phyloP scores from a whole-genome alignment of 2,888 invertebrate species.

The Hymenopus coronatus region DNA sequence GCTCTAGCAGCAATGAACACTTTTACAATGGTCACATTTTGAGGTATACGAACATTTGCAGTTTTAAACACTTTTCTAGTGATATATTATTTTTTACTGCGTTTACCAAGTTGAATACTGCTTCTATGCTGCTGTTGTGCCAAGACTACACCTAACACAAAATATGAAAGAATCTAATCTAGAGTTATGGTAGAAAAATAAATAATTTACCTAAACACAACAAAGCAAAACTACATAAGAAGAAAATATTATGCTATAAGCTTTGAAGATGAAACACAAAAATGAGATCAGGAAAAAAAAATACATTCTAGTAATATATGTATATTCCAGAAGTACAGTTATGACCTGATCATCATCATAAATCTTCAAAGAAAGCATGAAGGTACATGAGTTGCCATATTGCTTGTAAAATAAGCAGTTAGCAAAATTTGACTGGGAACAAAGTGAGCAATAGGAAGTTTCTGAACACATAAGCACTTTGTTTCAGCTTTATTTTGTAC shows the following conservation, averaged over 20 bases:
- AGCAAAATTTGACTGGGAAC: neutral
- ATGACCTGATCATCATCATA: neutral
- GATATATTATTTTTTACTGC: neutral
- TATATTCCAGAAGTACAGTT: neutral
- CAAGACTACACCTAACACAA: neutral
- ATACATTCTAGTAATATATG: neutral
- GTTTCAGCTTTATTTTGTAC: neutral
- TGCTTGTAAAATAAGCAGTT: neutral
- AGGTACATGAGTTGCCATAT: neutral
- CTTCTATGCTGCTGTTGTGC: neutral
- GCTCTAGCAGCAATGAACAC: neutral
- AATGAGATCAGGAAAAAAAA: neutral
- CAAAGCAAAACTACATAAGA: neutral
- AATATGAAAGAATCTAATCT: neutral
- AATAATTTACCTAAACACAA: neutral
- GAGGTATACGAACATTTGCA: neutral
- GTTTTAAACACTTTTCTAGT: neutral
- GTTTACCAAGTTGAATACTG: neutral
- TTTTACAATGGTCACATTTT: neutral
- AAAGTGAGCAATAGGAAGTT: neutral
- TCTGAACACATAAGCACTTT: neutral
- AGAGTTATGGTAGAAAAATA: neutral
- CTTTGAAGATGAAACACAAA: neutral
- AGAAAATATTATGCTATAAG: neutral
- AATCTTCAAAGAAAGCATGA: neutral